Base-by-base conservation (phyloP, 2,888 invertebrate species). In the Pollenia labialis region DNA sequence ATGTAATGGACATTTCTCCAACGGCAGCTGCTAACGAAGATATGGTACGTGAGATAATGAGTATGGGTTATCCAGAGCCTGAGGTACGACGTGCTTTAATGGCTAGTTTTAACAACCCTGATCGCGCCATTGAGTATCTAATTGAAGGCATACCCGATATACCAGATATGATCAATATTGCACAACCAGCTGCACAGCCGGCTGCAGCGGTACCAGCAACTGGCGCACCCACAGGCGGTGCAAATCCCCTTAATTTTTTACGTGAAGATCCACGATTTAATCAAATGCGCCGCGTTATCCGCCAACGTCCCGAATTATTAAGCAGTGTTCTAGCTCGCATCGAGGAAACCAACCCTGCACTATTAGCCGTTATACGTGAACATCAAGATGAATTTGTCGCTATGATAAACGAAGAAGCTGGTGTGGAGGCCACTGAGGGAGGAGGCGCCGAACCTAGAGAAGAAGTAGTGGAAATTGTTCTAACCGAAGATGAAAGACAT, bases 121-220 rank as follows among this genome's bases (percentile, higher is more conserved):
- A 99, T 93, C 95, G 99, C 93, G 99, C 99, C 85, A 99, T 99
- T 46, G 99, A 99, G 94, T 99, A 99, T 94, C 95, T 99, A 88
- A 95, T 99, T 90, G 97, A 96, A 87, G 98, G 97, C 75, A 97
- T 88, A 56, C 88, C 88, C 44, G 87, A 79, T 11, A 83, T 86
- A 40, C 85, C 87, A 23, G 88, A 83, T 40, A 81, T 72, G 52
- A 52, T 84, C 44, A 71, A 52, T 40, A 60, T 85, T 9, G 23
- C 56, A 32, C 69, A 75, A 46, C 62, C 71, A 52, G 12, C 48
- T 10, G 66, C 74, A 16, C 69, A 76, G 23, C 75, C 75, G n/a
- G 75, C 81, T 12, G 74, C 79, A 1, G 79, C 72, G 23, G 23
- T 44, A 8, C 64, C 84, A 48, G 16, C 85, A 4, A 32, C 66